These are phyloP conservation scores for Alitta virens DNA, from an alignment of 2,888 invertebrate species.

Conservation along the genomic window DNA sequence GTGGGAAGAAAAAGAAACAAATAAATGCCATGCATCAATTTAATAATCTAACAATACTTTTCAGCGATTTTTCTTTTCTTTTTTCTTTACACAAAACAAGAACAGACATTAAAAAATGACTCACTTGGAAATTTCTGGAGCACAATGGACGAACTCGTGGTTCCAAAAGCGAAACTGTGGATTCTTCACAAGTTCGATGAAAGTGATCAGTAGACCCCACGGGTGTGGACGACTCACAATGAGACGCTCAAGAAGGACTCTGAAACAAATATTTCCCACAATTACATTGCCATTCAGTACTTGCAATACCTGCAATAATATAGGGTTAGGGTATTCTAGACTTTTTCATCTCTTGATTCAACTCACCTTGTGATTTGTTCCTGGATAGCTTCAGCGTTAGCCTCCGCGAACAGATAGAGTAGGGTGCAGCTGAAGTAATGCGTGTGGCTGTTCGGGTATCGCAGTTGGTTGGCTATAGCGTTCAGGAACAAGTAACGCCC, in stretches of 20 bases:
- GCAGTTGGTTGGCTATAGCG: constrained; percentile 96
- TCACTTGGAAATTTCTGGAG: constrained; percentile 98
- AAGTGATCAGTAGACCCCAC: constrained; percentile 97
- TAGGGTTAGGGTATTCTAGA: too few species aligned
- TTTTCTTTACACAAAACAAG: too few species aligned
- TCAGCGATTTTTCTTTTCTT: too few species aligned
- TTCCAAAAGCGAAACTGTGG: constrained; percentile 98
- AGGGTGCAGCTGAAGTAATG: constrained; percentile 99
- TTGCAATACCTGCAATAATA: neutral
- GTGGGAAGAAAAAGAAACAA: constrained; percentile 26
- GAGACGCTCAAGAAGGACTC: constrained; percentile 91
- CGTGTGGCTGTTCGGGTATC: constrained; percentile 99
- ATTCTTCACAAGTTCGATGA: constrained; percentile 98
- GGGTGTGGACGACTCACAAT: constrained; percentile 99
- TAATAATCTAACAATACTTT: too few species aligned
- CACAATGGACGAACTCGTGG: constrained; percentile 98
- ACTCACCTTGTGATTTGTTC: constrained; percentile 84
- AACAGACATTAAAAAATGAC: constrained; percentile 55
- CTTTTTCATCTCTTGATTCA: too few species aligned
- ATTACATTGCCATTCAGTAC: too few species aligned
- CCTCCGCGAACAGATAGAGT: constrained; percentile 94
- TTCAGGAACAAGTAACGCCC: constrained; percentile 92
- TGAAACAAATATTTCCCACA: constrained; percentile 33
- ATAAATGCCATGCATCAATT: too few species aligned
- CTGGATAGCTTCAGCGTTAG: constrained; percentile 94